phyloP scores from a whole-genome alignment of 2,797 vertebrate species.

The Agapornis canus region DNA sequence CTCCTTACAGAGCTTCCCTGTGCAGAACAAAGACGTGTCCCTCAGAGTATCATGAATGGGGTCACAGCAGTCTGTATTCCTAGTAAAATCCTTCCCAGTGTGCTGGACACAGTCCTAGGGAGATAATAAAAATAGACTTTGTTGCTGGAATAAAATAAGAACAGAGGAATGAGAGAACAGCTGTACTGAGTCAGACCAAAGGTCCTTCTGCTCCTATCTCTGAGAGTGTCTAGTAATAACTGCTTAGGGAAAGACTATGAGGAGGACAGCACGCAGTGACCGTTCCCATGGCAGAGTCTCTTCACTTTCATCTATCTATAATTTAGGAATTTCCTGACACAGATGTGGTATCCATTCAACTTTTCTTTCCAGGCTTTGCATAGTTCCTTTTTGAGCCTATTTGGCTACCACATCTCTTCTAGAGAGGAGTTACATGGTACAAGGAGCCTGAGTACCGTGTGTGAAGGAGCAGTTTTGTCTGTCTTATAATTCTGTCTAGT shows the following conservation, averaged over 20 bases:
- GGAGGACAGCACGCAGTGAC: background rate
- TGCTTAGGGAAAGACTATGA: background rate
- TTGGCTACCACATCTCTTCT: background rate
- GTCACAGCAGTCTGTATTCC: conserved; percentile 6
- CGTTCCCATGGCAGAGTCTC: background rate
- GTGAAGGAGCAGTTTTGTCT: background rate
- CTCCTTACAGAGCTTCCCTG: background rate
- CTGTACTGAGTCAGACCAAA: conserved; percentile 24
- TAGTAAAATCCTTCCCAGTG: conserved; percentile 8
- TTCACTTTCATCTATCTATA: background rate
- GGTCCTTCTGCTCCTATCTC: conserved; percentile 35
- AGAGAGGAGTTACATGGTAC: background rate
- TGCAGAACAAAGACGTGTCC: background rate
- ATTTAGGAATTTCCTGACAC: conserved; percentile 30
- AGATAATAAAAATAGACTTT: conserved; percentile 49
- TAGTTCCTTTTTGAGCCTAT: background rate
- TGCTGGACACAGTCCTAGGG: background rate
- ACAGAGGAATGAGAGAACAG: conserved; percentile 45
- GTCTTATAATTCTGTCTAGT: background rate
- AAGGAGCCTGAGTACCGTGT: rapidly evolving
- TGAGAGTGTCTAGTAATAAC: background rate
- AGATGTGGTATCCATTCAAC: background rate
- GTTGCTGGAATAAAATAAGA: conserved; percentile 48
- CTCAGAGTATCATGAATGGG: background rate
- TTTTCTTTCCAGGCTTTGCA: background rate